These are phyloP conservation scores for Manis pentadactyla DNA, from an alignment of 2,797 vertebrate species.

Conservation along the genomic window DNA sequence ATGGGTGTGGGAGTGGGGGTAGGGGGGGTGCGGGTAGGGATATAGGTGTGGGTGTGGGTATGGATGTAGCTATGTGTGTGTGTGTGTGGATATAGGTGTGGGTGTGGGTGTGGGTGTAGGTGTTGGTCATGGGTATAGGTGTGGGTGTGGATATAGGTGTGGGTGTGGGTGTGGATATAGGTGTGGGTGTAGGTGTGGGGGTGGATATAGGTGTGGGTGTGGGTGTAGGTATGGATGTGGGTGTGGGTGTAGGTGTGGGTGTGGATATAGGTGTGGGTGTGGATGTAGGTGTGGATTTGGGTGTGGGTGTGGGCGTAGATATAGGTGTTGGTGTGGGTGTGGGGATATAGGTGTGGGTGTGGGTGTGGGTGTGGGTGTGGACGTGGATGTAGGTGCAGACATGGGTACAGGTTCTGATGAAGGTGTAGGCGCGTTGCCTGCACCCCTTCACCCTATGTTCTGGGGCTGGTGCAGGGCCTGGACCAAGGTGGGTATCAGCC, in stretches of 20 bases:
- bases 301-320: too few relatives aligned
- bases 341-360: fast-evolving
- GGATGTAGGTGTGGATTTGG: not conserved
- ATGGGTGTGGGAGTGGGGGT: too few relatives aligned
- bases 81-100: not conserved
- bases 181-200: fast-evolving
- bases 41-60: not conserved
- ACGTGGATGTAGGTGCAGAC: not conserved
- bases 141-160: not conserved
- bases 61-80: too few relatives aligned
- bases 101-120: not conserved
- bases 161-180: fast-evolving
- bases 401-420: not conserved
- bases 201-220: fast-evolving
- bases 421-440: not conserved
- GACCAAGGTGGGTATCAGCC: not conserved
- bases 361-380: too few relatives aligned
- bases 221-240: fast-evolving
- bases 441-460: too few relatives aligned
- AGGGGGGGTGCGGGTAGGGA: not conserved
- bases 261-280: not conserved
- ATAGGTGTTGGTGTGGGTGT: too few relatives aligned
- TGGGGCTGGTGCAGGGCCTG: not conserved
- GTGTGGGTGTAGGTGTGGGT: not conserved
- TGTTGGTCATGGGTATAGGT: too few relatives aligned